Evolutionary conservation across 1,140 invertebrate genomes (phyloP).

Genomic region (Epicauta chinensis): DNA sequence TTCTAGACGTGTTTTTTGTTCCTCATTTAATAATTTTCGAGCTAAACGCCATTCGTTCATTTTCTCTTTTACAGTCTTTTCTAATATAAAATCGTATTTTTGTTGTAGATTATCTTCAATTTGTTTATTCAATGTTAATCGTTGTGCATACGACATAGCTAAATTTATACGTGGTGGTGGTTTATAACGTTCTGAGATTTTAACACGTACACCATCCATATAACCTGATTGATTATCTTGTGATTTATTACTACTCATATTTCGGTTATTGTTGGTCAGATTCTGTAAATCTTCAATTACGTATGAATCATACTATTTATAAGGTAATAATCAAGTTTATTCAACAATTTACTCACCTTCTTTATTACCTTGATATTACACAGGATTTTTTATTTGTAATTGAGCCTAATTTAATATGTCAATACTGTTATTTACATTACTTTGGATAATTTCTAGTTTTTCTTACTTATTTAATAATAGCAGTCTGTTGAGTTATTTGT

Average conservation of each 20-base stretch:
- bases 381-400: too few species aligned
- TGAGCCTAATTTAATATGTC: too few species aligned
- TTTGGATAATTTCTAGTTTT: too few species aligned
- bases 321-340: too few species aligned
- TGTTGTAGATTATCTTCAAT: conserved; percentile 45
- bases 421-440: too few species aligned
- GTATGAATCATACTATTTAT: too few species aligned
- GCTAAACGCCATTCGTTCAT: conserved; percentile 60
- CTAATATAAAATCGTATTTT: conserved; percentile 66
- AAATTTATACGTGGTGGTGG: conserved; percentile 65
- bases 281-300: too few species aligned
- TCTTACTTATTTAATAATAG: too few species aligned
- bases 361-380: too few species aligned
- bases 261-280: not conserved
- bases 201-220: conserved; percentile 78
- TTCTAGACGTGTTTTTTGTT: conserved; percentile 50
- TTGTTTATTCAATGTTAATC: conserved; percentile 49
- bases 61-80: conserved; percentile 61
- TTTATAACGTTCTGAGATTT: conserved; percentile 80
- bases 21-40: conserved; percentile 53
- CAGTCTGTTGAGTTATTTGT: too few species aligned
- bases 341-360: not conserved
- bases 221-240: conserved; percentile 38
- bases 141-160: conserved; percentile 58
- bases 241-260: conserved; percentile 4